These are phyloP conservation scores for Megalops cyprinoides DNA, from an alignment of 2,797 vertebrate species.

Conservation along the genomic window DNA sequence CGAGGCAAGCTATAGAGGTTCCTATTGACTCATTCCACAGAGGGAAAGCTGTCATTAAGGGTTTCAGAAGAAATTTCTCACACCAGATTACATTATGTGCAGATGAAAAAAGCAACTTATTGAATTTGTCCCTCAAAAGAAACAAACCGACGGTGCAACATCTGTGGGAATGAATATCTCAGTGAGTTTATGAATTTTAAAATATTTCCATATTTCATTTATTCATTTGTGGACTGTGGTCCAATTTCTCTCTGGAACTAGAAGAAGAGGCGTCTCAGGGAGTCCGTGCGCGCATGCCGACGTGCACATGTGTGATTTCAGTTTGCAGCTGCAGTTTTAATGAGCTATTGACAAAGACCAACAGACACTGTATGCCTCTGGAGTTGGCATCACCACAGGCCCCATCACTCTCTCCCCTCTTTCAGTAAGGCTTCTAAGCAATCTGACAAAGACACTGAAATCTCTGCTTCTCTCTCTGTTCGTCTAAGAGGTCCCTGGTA, in stretches of 20 bases:
- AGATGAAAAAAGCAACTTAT: slow-evolving; percentile 4
- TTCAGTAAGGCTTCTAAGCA: not conserved
- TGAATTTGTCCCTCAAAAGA: not conserved
- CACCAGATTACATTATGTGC: not conserved
- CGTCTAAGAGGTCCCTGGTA: not conserved
- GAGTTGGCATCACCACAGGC: not conserved
- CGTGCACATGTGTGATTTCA: not conserved
- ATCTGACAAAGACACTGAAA: not conserved
- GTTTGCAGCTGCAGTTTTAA: not conserved
- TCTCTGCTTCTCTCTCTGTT: not conserved
- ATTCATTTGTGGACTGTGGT: too few relatives aligned
- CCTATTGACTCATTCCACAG: slow-evolving; percentile 2
- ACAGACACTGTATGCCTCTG: not conserved
- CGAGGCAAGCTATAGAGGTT: not conserved
- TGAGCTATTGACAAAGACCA: not conserved
- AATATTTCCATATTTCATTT: not conserved
- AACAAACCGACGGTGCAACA: not conserved
- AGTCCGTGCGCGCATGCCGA: not conserved
- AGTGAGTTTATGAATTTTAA: not conserved
- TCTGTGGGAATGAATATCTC: not conserved
- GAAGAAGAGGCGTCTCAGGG: too few relatives aligned
- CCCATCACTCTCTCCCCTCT: not conserved
- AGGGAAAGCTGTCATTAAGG: slow-evolving; percentile 9
- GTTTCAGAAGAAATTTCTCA: not conserved
- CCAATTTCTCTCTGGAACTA: too few relatives aligned